Percentiles rank a stretch among this genome's conserved stretches.
Evolutionary conservation across 2,888 invertebrate species (phyloP).

Genomic region (Ommatoiulus sabulosus): DNA sequence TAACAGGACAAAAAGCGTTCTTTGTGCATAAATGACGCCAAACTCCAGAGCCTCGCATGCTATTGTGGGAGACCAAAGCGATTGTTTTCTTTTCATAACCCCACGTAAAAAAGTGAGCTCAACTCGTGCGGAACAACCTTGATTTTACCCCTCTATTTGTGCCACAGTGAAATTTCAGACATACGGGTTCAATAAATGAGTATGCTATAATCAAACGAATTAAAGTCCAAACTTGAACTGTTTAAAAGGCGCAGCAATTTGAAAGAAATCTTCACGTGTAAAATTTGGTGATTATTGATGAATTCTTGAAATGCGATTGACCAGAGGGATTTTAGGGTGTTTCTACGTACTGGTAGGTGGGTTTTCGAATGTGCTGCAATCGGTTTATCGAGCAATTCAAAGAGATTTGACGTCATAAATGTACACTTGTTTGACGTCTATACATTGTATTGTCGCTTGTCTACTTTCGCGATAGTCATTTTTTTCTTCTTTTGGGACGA

Average conservation of each 20-base stretch:
- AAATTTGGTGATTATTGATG: neutral
- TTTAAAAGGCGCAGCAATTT: neutral
- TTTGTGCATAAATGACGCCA: neutral
- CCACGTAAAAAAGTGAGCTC: constrained; percentile 4
- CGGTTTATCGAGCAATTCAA: neutral
- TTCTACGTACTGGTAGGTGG: neutral
- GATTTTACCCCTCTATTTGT: neutral
- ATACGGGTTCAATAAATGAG: neutral
- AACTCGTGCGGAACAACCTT: constrained; percentile 8
- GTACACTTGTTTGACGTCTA: no score
- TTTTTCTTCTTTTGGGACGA: no score
- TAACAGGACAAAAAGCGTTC: neutral
- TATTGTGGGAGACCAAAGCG: neutral
- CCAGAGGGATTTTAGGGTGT: neutral
- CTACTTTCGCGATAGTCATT: no score
- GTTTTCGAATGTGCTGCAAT: neutral
- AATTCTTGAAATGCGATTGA: neutral
- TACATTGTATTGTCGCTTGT: no score
- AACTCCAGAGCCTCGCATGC: neutral
- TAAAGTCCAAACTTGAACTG: neutral
- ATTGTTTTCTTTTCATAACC: constrained; percentile 18
- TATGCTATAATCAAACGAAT: neutral
- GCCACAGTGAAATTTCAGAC: neutral
- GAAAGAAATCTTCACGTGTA: neutral
- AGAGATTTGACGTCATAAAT: neutral